Percentiles rank a stretch among this genome's conserved stretches.
Conservation (phyloP, 37 sponge, comb jelly and placozoan genomes). For the Diacarnus erythraeanus region DNA sequence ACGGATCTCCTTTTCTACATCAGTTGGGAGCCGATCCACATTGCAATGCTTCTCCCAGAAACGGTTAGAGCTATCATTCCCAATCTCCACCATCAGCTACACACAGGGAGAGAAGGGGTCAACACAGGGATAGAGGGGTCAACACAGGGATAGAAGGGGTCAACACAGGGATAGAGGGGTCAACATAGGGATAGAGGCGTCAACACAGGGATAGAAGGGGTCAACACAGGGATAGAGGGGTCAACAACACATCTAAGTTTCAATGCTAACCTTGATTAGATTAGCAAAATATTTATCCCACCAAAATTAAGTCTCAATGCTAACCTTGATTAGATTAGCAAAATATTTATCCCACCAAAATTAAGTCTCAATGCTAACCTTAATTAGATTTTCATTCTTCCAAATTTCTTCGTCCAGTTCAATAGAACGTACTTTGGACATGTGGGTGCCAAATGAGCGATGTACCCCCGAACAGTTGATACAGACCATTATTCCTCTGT, state of each 20-base stretch:
- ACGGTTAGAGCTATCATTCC: constrained; percentile 65
- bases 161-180: too few relatives aligned
- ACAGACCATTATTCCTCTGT: constrained; percentile 85
- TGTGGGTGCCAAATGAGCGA: constrained; percentile 76
- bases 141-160: too few relatives aligned
- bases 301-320: too few relatives aligned
- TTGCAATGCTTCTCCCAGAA: constrained; percentile 76
- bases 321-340: too few relatives aligned
- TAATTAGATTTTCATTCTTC: constrained; percentile 64
- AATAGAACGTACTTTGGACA: constrained; percentile 88
- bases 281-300: neutral
- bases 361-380: constrained; percentile 49
- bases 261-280: too few relatives aligned
- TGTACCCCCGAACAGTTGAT: constrained; percentile 80
- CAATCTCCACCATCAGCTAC: constrained; percentile 71
- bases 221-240: too few relatives aligned
- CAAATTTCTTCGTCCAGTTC: constrained; percentile 83
- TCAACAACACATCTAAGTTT: too few relatives aligned
- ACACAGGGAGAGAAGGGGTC: neutral
- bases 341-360: neutral
- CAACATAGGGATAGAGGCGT: too few relatives aligned
- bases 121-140: too few relatives aligned
- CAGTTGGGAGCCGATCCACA: constrained; percentile 43
- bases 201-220: too few relatives aligned
- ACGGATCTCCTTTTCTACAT: constrained; percentile 71